These are phyloP conservation scores for Cataglyphis hispanica DNA, from an alignment of 1,140 invertebrate genomes.

Conservation along the genomic window DNA sequence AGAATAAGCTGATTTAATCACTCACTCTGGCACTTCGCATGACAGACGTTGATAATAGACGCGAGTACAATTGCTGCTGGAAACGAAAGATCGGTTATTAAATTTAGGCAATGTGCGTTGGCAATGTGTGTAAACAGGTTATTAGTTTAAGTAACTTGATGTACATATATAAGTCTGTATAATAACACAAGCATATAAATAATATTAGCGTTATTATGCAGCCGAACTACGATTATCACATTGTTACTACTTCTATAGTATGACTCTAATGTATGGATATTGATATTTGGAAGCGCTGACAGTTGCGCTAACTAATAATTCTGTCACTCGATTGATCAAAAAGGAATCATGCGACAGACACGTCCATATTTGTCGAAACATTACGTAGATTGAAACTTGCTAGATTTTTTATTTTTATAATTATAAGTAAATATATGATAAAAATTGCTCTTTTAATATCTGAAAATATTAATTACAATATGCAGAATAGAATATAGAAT, in stretches of 20 bases:
- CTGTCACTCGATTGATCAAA: conserved; percentile 40
- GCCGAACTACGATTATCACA: conserved; percentile 62
- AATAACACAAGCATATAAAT: conserved; percentile 14
- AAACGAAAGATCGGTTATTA: conserved; percentile 77
- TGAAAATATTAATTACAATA: not conserved
- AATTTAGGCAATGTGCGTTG: conserved; percentile 55
- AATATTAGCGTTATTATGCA: conserved; percentile 60
- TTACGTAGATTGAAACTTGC: not conserved
- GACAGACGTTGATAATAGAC: conserved; percentile 83
- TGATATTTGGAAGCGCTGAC: conserved; percentile 17
- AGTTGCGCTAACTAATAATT: conserved; percentile 44
- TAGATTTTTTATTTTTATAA: not conserved
- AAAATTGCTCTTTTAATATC: not conserved
- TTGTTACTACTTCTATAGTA: conserved; percentile 54
- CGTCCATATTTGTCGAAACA: conserved; percentile 40
- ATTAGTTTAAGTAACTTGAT: conserved; percentile 19
- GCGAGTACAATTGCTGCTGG: conserved; percentile 86
- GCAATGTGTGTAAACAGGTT: not conserved
- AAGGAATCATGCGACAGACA: conserved; percentile 24
- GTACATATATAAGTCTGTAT: not conserved
- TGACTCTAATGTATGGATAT: conserved; percentile 29
- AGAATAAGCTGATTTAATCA: conserved; percentile 74
- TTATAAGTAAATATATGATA: not conserved
- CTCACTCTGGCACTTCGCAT: conserved; percentile 87
- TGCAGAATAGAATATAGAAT: not conserved